A percentile compares a stretch with the other conserved stretches of the same genome.
These are phyloP conservation scores for Enhydra lutris DNA, from an alignment of 2,113 vertebrate genomes.

Conservation along the genomic window DNA sequence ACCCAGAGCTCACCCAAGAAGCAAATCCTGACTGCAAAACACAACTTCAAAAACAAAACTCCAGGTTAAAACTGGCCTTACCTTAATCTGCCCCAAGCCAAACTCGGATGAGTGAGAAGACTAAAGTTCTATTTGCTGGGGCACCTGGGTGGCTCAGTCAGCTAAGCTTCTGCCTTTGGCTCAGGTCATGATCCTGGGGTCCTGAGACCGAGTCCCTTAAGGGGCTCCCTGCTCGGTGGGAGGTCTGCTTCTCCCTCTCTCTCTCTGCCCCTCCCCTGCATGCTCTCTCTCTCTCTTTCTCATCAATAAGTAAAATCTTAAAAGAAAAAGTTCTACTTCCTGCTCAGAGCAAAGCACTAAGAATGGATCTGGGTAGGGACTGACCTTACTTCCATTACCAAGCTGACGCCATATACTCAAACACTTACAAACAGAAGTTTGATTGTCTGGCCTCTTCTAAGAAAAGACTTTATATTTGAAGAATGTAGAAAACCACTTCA, in stretches of 20 bases:
- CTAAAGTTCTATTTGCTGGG: not conserved
- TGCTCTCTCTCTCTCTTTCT: not conserved
- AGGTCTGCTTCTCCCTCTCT: not conserved
- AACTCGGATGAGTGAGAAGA: not conserved
- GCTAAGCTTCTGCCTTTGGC: not conserved
- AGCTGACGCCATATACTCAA: not conserved
- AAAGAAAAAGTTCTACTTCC: not conserved
- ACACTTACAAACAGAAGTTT: not conserved
- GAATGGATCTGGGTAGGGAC: not conserved
- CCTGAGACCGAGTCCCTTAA: fast-evolving
- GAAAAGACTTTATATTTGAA: not conserved
- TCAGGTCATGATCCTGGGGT: not conserved
- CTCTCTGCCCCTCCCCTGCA: not conserved
- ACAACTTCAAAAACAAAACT: not conserved
- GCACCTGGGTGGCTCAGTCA: not conserved
- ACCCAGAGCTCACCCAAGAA: not conserved
- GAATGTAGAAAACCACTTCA: not conserved
- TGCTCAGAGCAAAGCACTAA: not conserved
- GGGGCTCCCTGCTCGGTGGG: not conserved
- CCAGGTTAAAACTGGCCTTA: not conserved
- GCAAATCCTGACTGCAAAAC: not conserved
- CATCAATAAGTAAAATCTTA: not conserved
- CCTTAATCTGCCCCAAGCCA: not conserved
- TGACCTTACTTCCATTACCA: not conserved
- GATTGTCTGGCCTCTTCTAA: not conserved